Percentiles rank a stretch among this genome's conserved stretches.
Conservation (phyloP, 2,113 vertebrate species). For the Lates calcarifer region DNA sequence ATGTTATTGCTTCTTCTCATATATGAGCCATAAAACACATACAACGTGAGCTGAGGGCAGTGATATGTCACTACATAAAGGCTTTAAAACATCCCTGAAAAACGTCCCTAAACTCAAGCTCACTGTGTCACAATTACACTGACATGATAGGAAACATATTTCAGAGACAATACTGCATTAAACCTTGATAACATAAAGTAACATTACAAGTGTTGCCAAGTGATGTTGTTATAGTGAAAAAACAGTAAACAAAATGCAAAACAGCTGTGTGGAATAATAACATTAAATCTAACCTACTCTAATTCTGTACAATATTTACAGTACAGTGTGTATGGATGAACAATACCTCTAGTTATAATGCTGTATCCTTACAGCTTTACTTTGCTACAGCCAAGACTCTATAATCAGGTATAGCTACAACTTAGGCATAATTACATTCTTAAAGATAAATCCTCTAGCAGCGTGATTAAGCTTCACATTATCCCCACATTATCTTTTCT, state of each 20-base stretch:
- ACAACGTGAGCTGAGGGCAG: conserved; percentile 22
- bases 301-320: neutral
- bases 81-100: conserved; percentile 37
- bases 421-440: conserved; percentile 3
- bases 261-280: neutral
- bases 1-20: conserved; percentile 46
- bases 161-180: conserved; percentile 40
- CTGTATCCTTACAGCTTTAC: neutral
- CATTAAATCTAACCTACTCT: neutral
- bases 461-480: conserved; percentile 24
- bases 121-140: conserved; percentile 46
- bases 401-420: neutral
- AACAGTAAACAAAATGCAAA: neutral
- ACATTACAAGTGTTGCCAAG: conserved; percentile 25
- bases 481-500: conserved; percentile 7
- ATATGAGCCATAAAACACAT: conserved; percentile 39
- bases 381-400: neutral
- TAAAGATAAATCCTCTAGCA: conserved; percentile 18
- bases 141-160: conserved; percentile 48
- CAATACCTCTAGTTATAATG: neutral
- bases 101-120: conserved; percentile 20
- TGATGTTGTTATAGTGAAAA: conserved; percentile 32
- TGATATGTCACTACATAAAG: conserved; percentile 39
- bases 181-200: conserved; percentile 41
- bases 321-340: neutral